Evolutionary conservation across 2,797 vertebrate genomes (phyloP).

Genomic region (Paramormyrops hopkinsi): DNA sequence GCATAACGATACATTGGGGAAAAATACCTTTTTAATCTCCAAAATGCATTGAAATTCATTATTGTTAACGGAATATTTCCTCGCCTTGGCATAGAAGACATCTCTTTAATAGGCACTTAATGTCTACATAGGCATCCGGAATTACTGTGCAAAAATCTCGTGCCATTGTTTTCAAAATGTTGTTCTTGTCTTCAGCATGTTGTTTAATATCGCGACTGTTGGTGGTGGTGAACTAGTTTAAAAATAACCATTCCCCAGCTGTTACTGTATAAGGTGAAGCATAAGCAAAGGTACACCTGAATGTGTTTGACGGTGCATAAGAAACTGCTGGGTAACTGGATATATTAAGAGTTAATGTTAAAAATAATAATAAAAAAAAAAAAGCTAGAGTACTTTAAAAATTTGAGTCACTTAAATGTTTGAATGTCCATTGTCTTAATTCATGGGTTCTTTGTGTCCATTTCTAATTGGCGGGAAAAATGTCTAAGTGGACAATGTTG

Average conservation of each 20-base stretch:
- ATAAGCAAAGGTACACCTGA: background rate
- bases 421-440: background rate
- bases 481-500: background rate
- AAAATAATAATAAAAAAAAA: no score
- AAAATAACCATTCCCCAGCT: background rate
- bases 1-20: background rate
- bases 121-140: background rate
- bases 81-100: background rate
- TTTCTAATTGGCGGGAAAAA: slow-evolving; percentile 1
- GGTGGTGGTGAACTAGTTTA: background rate
- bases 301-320: background rate
- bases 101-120: background rate
- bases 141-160: slow-evolving; percentile 1
- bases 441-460: background rate
- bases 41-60: background rate
- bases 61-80: background rate
- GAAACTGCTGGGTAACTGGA: background rate
- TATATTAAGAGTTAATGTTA: background rate
- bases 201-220: background rate
- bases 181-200: background rate
- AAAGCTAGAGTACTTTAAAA: background rate
- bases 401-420: background rate
- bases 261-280: background rate
- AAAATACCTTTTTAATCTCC: background rate
- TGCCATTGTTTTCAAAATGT: slow-evolving; percentile 16